Conservation (phyloP, 64 coral and sea anemone genomes). For the Porites lutea region DNA sequence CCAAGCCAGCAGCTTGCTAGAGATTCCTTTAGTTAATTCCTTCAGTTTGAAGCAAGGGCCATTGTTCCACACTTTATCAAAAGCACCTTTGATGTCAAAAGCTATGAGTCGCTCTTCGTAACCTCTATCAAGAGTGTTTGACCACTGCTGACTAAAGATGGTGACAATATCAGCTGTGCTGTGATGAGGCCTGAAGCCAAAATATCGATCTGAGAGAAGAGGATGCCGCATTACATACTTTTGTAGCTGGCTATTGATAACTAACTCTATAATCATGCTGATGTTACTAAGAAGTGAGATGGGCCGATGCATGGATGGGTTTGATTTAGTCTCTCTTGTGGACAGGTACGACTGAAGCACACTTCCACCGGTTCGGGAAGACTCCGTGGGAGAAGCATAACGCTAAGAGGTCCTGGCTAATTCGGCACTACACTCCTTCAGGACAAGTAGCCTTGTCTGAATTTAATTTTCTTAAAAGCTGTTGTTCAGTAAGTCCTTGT, state of each 20-base stretch:
- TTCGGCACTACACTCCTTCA: neutral
- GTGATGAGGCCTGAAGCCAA: constrained; percentile 59
- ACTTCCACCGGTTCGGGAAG: constrained; percentile 5
- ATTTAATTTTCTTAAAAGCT: no score
- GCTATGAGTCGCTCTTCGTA: neutral
- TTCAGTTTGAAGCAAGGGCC: constrained; percentile 13
- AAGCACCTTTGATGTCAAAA: constrained; percentile 24
- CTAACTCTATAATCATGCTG: constrained; percentile 56
- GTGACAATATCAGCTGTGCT: constrained; percentile 8
- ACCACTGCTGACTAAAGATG: neutral
- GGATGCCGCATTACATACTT: constrained; percentile 18
- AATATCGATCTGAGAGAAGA: constrained; percentile 63
- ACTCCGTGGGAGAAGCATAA: neutral
- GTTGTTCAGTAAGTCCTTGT: no score
- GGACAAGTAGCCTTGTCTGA: no score
- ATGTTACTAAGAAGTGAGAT: constrained; percentile 60
- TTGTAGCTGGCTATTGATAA: constrained; percentile 54
- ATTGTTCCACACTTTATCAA: constrained; percentile 14
- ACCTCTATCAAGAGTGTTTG: neutral
- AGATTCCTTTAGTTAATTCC: constrained; percentile 33
- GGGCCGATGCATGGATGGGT: constrained; percentile 64
- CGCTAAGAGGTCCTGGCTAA: neutral
- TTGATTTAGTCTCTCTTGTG: constrained; percentile 16
- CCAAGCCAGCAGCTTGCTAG: neutral
- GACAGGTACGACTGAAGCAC: neutral